Base-by-base conservation (phyloP, 2,113 vertebrate genomes). In the Oenanthe oenanthe region DNA sequence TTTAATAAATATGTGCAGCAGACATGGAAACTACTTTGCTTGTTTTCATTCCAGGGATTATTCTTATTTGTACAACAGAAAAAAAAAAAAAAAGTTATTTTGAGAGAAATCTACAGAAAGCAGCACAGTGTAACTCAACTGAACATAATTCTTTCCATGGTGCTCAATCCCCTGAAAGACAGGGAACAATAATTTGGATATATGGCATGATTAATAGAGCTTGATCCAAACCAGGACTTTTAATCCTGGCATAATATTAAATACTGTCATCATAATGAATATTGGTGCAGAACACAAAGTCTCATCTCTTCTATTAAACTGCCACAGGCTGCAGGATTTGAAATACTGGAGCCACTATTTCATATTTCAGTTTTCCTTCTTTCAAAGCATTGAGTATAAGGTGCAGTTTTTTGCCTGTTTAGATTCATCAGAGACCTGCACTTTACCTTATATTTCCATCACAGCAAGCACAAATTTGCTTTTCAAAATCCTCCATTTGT, bases 211-310 rank as follows among this genome's bases (percentile, higher is more conserved):
- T 87, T 96, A 95, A 95, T 94, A 87, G 14, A 79, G 40, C 66
- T 89, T 95, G 87, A 91, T 89, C 74, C 54, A 82, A 91, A 96
- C 21, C 78, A 82, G 54, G 66, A 91, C 87, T 91, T 88, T 85
- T 89, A 95, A 95, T 95, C 85, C 81, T 87, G 75, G 38, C 87
- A 76, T 38, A 87, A 58, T 85, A 89, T 95, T 93, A 94, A 96
- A 90, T 78, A 83, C 78, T 91, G 84, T 81, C 95, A 95, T 53
- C 15, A 13, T 87, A 95, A 95, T 91, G 89, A 93, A 89, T 87
- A 94, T 91, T 85, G 90, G 87, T 66, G 74, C 85, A 61, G 89
- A 92, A 95, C 80, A 92, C 73, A 92, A 76, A 88, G 85, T 47
- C 81, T 79, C 89, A 91, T 92, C 84, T 94, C 87, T 79, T 66